Base-by-base conservation (phyloP, 35 echinoderm and acorn worm species). In the Heliocidaris erythrogramma region DNA sequence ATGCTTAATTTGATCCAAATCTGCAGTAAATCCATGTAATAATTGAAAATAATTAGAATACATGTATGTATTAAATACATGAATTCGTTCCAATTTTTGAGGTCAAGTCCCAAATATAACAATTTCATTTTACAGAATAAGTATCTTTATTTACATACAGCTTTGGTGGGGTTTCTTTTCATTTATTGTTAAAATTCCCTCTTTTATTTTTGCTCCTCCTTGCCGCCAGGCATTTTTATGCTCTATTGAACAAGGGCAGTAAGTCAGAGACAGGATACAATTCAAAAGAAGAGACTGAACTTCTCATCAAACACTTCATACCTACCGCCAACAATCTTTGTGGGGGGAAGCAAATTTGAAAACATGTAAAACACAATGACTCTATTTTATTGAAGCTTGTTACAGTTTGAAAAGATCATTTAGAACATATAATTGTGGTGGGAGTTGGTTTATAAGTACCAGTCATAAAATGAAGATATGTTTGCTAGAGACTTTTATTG, bases 291-390 rank as follows among this genome's bases (percentile, higher is more conserved):
- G 30, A 89, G 47, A 89, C 65, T 78, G 21, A 78, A 78, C 65
- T 78, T 78, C 65, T 78, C 65, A 78, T 78, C 65, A n/a, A 78
- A 78, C 65, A 27, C 21, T 78, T 78, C 65, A 78, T 78, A 78
- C 27, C 65, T 78, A 78, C 65, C 87, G 8, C 87, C 32, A 24
- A 89, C 87, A 89, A 89, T 78, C 65, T 78, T n/a, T 78, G 65
- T 78, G 65, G 87, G 87, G 85, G 47, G 87, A 89, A 89, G 87
- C 87, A 89, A 89, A 89, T 89, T 89, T 89, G 87, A 89, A 89
- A 89, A 89, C 87, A 89, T 47, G 87, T 89, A 17, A 9, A 48
- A 89, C 87, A 89, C 87, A 89, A 89, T 89, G 87, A 14, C 14
- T 4, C 32, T 16, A 47, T 48, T 89, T 89, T 89, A 48, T 89